Evolutionary conservation across 2,888 invertebrate genomes (phyloP).

Genomic region (Diaperis boleti): DNA sequence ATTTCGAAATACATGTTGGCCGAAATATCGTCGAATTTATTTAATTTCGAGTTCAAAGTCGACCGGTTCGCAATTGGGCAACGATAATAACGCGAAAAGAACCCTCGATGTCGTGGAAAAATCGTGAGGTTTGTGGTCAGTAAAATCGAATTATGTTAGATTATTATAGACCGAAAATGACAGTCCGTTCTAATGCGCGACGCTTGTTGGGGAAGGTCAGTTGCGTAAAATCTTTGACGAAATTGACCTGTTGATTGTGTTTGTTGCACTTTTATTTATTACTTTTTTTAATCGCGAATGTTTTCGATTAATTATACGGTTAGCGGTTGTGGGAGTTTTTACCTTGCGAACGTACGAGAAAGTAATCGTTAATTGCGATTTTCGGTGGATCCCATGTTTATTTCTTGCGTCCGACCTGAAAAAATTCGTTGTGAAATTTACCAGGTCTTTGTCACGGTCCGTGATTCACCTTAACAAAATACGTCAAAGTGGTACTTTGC

Average conservation of each 20-base stretch:
- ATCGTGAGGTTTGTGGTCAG: background rate
- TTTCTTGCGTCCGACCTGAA: background rate
- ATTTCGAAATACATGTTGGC: slow-evolving; percentile 1
- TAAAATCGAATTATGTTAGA: background rate
- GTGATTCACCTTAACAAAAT: background rate
- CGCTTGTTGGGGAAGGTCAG: slow-evolving; percentile 3
- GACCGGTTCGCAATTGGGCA: slow-evolving; percentile 19
- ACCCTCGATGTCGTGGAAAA: background rate
- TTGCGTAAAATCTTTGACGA: background rate
- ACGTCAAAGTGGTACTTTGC: background rate
- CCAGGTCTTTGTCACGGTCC: background rate
- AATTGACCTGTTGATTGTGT: no score
- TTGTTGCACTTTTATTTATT: no score
- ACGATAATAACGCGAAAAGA: background rate
- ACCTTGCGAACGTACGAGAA: background rate
- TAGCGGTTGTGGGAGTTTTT: no score
- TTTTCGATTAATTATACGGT: background rate
- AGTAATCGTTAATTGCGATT: background rate
- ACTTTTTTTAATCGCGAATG: no score
- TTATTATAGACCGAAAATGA: background rate
- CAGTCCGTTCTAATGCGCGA: background rate
- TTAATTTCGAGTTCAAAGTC: slow-evolving; percentile 34
- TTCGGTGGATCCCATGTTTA: background rate
- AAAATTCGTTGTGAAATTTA: background rate
- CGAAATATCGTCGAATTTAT: slow-evolving; percentile 8